phyloP scores from a whole-genome alignment of 2,113 vertebrate genomes.

The Ailuropoda melanoleuca region DNA sequence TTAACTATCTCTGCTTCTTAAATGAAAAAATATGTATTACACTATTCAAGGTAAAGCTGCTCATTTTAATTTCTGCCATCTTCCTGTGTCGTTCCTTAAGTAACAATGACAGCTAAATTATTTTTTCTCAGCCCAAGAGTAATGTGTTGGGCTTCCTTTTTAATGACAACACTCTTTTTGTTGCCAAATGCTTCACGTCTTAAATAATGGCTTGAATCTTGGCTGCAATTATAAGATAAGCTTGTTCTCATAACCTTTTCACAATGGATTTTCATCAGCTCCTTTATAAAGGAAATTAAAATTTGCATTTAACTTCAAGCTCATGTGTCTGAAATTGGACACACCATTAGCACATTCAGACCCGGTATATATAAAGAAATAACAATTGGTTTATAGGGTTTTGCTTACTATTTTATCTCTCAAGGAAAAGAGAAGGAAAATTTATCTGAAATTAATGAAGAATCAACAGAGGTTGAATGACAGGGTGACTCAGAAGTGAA shows the following conservation, averaged over 20 bases:
- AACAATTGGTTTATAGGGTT: slow-evolving; percentile 32
- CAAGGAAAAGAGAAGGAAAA: slow-evolving; percentile 50
- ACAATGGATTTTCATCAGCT: slow-evolving; percentile 77
- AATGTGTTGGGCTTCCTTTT: slow-evolving; percentile 77
- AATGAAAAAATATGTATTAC: not conserved
- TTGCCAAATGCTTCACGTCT: slow-evolving; percentile 82
- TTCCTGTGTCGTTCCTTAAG: slow-evolving; percentile 54
- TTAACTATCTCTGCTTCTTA: slow-evolving; percentile 21
- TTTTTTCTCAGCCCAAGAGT: slow-evolving; percentile 75
- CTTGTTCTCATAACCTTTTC: slow-evolving; percentile 82
- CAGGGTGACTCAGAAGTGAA: slow-evolving; percentile 48
- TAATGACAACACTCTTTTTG: slow-evolving; percentile 73
- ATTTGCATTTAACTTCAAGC: slow-evolving; percentile 61
- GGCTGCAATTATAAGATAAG: slow-evolving; percentile 77
- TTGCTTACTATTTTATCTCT: slow-evolving; percentile 61
- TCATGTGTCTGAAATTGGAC: slow-evolving; percentile 58
- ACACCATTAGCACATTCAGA: slow-evolving; percentile 52
- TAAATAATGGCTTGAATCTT: slow-evolving; percentile 82
- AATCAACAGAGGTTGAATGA: slow-evolving; percentile 32
- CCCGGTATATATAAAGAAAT: slow-evolving; percentile 34
- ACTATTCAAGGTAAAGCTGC: not conserved
- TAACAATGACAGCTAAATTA: slow-evolving; percentile 72
- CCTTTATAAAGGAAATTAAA: slow-evolving; percentile 75
- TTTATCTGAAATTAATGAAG: slow-evolving; percentile 53
- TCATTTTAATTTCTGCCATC: slow-evolving; percentile 62